Percentiles rank a stretch among this genome's conserved stretches.
Evolutionary conservation across 2,888 invertebrate species (phyloP).

Genomic region (Nomada hirtipes): DNA sequence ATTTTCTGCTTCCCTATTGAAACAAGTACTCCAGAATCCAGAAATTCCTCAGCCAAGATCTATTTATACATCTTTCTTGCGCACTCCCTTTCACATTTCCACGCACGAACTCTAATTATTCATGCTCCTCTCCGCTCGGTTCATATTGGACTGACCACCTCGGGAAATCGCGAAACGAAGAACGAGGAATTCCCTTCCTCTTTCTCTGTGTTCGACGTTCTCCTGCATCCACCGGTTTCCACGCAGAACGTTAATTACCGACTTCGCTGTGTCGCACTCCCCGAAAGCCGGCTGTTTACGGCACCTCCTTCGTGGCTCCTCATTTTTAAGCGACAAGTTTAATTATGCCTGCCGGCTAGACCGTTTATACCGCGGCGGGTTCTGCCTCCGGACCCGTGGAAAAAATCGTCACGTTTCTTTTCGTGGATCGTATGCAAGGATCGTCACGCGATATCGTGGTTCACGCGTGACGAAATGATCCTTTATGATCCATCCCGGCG

Average conservation of each 20-base stretch:
- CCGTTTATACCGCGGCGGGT: conserved; percentile 60
- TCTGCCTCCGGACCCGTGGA: conserved; percentile 16
- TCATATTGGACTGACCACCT: conserved; percentile 26
- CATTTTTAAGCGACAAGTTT: conserved; percentile 78
- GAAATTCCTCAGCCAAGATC: no score
- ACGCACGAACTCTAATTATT: conserved; percentile 7
- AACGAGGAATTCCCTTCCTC: conserved; percentile 15
- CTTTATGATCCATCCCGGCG: conserved; percentile 42
- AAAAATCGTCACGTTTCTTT: conserved; percentile 29
- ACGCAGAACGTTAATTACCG: conserved; percentile 66
- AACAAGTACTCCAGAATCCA: no score
- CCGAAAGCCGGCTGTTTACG: conserved; percentile 65
- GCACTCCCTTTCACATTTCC: background rate
- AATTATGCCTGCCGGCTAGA: conserved; percentile 73
- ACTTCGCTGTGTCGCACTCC: conserved; percentile 44
- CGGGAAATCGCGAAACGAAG: conserved; percentile 24
- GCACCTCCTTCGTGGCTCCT: conserved; percentile 69
- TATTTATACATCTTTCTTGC: background rate
- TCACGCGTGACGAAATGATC: conserved; percentile 48
- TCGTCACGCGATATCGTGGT: conserved; percentile 51
- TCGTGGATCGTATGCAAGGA: background rate
- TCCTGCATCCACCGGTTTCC: conserved; percentile 17
- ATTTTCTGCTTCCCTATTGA: no score
- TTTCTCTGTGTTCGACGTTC: conserved; percentile 4
- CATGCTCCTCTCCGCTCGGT: conserved; percentile 1